Conservation (phyloP, 2,888 invertebrate genomes). For the Clunio marinus region DNA sequence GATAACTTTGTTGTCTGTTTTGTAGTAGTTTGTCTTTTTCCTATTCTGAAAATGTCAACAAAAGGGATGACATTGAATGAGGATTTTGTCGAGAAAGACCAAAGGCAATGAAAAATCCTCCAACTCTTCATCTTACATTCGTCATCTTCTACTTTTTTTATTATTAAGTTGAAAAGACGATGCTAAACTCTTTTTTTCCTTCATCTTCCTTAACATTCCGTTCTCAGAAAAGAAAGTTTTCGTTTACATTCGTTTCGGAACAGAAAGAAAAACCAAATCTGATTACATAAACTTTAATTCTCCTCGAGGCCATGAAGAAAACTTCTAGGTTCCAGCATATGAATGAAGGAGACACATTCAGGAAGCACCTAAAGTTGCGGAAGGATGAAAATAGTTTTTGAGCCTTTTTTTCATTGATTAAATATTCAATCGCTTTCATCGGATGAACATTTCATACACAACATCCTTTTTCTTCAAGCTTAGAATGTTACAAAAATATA, state of each 20-base stretch:
- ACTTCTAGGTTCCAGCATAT: not conserved
- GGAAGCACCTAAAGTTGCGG: slow-evolving; percentile 24
- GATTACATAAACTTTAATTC: not conserved
- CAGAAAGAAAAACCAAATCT: too few species aligned
- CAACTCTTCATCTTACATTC: too few species aligned
- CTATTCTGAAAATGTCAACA: not conserved
- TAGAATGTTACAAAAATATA: too few species aligned
- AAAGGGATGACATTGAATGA: not conserved
- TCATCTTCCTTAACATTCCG: not conserved
- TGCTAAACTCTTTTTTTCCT: not conserved
- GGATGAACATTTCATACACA: too few species aligned
- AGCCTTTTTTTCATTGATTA: slow-evolving; percentile 13
- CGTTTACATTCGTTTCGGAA: not conserved
- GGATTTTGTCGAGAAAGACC: not conserved
- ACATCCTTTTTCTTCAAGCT: too few species aligned
- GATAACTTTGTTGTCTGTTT: not conserved
- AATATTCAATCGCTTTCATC: too few species aligned
- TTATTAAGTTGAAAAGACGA: not conserved
- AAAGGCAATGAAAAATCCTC: too few species aligned
- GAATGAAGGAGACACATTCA: slow-evolving; percentile 11
- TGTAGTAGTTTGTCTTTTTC: not conserved
- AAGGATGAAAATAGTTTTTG: slow-evolving; percentile 30
- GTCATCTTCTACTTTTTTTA: not conserved
- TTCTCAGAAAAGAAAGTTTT: not conserved
- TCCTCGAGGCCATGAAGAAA: not conserved